Evolutionary conservation across 2,797 vertebrate species (phyloP), one percentile per base, ranked within the genome.

Genomic region (Sphaeramia orbicularis): DNA sequence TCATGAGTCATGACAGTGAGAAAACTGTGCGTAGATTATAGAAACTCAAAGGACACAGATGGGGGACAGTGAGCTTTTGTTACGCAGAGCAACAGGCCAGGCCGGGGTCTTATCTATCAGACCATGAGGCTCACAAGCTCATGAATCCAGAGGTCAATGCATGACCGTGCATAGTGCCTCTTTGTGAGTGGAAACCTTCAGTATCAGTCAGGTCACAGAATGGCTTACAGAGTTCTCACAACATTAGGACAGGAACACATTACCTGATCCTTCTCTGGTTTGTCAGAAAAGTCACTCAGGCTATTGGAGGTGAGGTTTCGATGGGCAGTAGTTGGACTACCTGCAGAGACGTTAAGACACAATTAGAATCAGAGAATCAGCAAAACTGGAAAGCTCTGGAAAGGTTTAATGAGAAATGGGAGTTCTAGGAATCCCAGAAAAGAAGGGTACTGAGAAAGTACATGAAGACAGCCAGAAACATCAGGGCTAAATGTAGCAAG

Each of bases 181-280:
- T 76, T 57, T 65, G 71, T 80, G 54, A 73, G 37, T 21, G 42
- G 12, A 68, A 18, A 69, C 42, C 55, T 61, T 27, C n/a, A 57
- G 48, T 19, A 30, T 56, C 32, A 14, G 4, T 37, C 18, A 56
- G 13, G 15, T n/a, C 13, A 42, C 55, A 35, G 35, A 27, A 44
- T n/a, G 4, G 11, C 40, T 9, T 38, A 11, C 19, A 24, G 13
- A 36, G 24, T 6, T 27, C 13, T 40, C 16, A 8, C 8, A 6
- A 15, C 21, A 40, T 14, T 9, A 9, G 18, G 1, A 24, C n/a
- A 32, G 9, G 30, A 2, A 72, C 11, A 36, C 6, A 30, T 76
- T 93, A 99, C 98, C 96, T 99, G 98, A 45, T 99, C 98, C 76
- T 98, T 98, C 88, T 99, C 98, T 1, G 98, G 96, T 73, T 99